phyloP scores from a whole-genome alignment of 2,888 invertebrate genomes.

The Epicampocera succincta region DNA sequence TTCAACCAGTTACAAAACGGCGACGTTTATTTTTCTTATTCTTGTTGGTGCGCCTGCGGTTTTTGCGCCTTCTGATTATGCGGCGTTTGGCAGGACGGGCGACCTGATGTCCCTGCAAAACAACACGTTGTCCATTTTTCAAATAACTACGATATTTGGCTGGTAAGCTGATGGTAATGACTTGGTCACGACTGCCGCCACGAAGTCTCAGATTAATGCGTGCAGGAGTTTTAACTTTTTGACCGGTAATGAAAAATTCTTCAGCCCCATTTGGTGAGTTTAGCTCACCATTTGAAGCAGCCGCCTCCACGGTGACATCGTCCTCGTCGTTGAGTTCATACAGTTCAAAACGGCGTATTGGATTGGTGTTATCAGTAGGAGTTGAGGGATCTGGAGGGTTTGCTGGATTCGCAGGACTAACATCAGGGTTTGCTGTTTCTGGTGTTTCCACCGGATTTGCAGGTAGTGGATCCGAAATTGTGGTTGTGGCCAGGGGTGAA shows the following conservation, averaged over 20 bases:
- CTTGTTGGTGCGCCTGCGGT: slow-evolving; percentile 71
- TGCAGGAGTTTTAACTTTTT: slow-evolving; percentile 64
- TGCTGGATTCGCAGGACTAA: background rate
- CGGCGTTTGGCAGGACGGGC: slow-evolving; percentile 73
- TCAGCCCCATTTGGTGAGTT: slow-evolving; percentile 72
- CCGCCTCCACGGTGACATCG: slow-evolving; percentile 18
- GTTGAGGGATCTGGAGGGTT: background rate
- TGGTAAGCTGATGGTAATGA: slow-evolving; percentile 76
- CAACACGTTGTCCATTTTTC: slow-evolving; percentile 77
- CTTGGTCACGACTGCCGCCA: slow-evolving; percentile 73
- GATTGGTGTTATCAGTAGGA: slow-evolving; percentile 46
- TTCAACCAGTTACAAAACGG: slow-evolving; percentile 31
- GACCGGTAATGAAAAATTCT: too few relatives aligned
- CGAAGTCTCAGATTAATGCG: slow-evolving; percentile 74
- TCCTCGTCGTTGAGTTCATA: slow-evolving; percentile 4
- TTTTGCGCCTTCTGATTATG: slow-evolving; percentile 72
- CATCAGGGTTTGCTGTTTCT: background rate
- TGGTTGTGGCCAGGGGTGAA: slow-evolving; percentile 70
- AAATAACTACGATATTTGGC: slow-evolving; percentile 77
- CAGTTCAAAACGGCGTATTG: slow-evolving; percentile 62
- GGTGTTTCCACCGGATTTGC: background rate
- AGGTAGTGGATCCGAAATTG: background rate
- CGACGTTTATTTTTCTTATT: slow-evolving; percentile 72
- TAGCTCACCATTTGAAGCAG: slow-evolving; percentile 73
- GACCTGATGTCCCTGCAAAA: slow-evolving; percentile 71